A percentile compares a stretch with the other conserved stretches of the same genome.
Evolutionary conservation across 2,888 invertebrate genomes (phyloP).

Genomic region (Leptopterna dolabrata): DNA sequence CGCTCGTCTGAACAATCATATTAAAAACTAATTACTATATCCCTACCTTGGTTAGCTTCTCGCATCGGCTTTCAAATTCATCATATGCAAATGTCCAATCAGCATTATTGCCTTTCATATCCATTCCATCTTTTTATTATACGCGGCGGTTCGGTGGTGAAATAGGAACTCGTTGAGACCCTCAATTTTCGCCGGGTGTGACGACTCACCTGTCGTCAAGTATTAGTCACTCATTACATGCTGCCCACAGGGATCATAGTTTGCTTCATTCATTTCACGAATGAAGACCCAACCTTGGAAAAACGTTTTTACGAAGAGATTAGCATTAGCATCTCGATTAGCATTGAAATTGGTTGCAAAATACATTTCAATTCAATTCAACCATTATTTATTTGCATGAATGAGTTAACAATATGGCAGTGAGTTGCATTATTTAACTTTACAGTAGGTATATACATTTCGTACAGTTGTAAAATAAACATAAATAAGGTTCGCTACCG

Average conservation of each 20-base stretch:
- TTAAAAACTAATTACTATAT: conserved; percentile 48
- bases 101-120: conserved; percentile 50
- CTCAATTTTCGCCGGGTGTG: not conserved
- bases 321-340: no score
- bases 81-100: conserved; percentile 49
- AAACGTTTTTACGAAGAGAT: no score
- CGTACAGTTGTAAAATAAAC: no score
- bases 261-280: not conserved
- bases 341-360: no score
- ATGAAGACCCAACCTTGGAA: no score
- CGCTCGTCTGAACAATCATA: conserved; percentile 48
- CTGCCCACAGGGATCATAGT: not conserved
- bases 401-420: no score
- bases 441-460: no score
- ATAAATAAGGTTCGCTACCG: no score
- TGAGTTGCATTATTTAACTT: no score
- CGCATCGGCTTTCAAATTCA: conserved; percentile 49
- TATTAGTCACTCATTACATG: not conserved
- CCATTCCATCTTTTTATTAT: conserved; percentile 34
- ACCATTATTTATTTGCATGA: no score
- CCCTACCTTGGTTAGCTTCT: conserved; percentile 18
- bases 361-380: no score
- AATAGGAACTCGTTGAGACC: conserved; percentile 17
- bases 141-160: not conserved
- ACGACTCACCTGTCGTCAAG: conserved; percentile 12